Base-by-base conservation (phyloP, 1,140 invertebrate genomes). In the Lethrus apterus region DNA sequence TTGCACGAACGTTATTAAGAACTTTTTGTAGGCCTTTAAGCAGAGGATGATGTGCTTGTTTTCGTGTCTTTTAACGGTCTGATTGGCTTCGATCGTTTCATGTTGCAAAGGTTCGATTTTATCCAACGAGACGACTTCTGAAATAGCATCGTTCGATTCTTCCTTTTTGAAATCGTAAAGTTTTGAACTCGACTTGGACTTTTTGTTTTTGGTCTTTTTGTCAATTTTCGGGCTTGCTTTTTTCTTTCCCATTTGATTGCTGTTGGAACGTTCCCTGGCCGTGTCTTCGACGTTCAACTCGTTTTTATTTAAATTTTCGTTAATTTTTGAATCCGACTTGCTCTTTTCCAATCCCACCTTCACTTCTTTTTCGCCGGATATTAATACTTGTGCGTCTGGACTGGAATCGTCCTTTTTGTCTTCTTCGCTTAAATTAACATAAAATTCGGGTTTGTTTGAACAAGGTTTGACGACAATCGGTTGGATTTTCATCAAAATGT, bases 401-500 rank as follows among this genome's bases (percentile, higher is more conserved):
- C 17, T 11, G 10, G 26, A 10, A n/a, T n/a, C n/a, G n/a, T n/a
- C 23, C n/a, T 26, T 26, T 26, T 26, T 26, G n/a, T 7, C n/a
- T 26, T 26, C 5, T n/a, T 26, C n/a, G 5, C n/a, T 7, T 26
- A 26, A 5, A 5, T 26, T 26, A 26, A 26, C 23, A 26, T 26
- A 5, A 26, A 26, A 20, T 7, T 51, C 51, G 3, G 38, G 14
- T 13, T 33, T 21, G 1, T 36, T 41, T 8, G 30, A 38, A 10
- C 46, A 35, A 29, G 49, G 53, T 21, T 51, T 58, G 38, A 63
- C 42, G 2, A 56, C 51, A n/a, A 63, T 47, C 1, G 84, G 84
- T 59, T 86, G 84, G 2, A 89, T 82, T 61, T 84, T 81, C 0
- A 78, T 80, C 11, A 90, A 68, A 51, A 91, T 81, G 67, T 86